Base-by-base conservation (phyloP, 2,113 vertebrate genomes). In the Halichoerus grypus region DNA sequence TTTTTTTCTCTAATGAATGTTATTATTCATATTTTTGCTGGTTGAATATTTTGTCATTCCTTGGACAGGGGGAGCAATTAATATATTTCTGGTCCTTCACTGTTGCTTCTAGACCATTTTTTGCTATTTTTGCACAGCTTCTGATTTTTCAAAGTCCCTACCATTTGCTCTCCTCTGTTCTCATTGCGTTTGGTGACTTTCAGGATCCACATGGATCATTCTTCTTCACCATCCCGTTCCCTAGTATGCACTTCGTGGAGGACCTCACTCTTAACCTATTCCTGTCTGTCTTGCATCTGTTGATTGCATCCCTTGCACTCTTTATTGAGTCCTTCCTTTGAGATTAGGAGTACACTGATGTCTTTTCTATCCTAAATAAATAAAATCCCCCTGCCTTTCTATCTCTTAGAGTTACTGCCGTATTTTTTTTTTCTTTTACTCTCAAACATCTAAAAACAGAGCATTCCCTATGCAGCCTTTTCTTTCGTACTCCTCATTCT, bases 11-110 rank as follows among this genome's bases (percentile, higher is more conserved):
- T 80, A 55, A 84, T 51, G 53, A 95, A 84, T 76, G 31, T 4
- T 82, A 0, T 72, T 94, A 74, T 49, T 97, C 16, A 8, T 88
- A 1, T 76, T 95, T 97, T 97, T 85, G 57, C 28, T 96, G 12
- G 36, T 51, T 57, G 36, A 92, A 74, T 95, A 67, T 2, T 12
- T 51, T 49, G 7, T 7, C 51, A 36, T 26, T 94, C 36, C 53
- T 82, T 86, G 67, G 24, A 33, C 14, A 61, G 49, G 10, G 33
- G 39, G 31, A 61, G 19, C 14, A 81, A 5, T 94, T 46, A 87
- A 0, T n/a, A 5, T 71, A 63, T 63, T 91, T 63, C n/a, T 72
- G 61, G 63, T 76, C 53, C 36, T 80, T 80, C 55, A 65, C 5
- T 67, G 22, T 91, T 28, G 13, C 16, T 82, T 55, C 22, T 46